A percentile compares a stretch with the other conserved stretches of the same genome.
phyloP scores from a whole-genome alignment of 2,113 vertebrate genomes.

The Nothocercus julius region DNA sequence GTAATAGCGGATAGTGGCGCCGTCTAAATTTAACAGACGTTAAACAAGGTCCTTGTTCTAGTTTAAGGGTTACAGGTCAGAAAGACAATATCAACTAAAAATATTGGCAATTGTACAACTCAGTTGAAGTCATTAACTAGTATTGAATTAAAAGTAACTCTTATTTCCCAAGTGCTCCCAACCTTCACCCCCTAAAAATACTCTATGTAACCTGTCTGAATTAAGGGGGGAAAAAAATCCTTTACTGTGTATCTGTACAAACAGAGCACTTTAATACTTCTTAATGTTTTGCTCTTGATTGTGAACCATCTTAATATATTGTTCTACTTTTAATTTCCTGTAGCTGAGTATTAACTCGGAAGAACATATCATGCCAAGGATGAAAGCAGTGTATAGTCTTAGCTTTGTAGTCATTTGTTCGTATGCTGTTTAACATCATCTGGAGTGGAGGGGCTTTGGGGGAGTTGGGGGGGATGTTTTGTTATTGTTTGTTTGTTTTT shows the following conservation, averaged over 20 bases:
- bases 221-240: background rate
- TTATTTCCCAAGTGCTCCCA: background rate
- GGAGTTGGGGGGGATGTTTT: background rate
- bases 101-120: background rate
- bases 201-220: background rate
- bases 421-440: background rate
- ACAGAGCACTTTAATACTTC: background rate
- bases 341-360: background rate
- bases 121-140: background rate
- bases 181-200: background rate
- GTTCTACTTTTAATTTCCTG: conserved; percentile 16
- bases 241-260: background rate
- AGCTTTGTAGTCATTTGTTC: background rate
- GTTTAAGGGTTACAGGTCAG: conserved; percentile 3
- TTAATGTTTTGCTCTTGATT: background rate
- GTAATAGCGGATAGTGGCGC: background rate
- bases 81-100: conserved; percentile 8
- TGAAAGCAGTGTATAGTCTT: background rate
- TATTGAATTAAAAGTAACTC: background rate
- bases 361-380: background rate
- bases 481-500: background rate
- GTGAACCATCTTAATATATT: background rate
- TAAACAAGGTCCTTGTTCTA: conserved; percentile 25
- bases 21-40: conserved; percentile 43
- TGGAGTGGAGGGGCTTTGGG: background rate